Percentiles rank a stretch among this genome's conserved stretches.
Evolutionary conservation across 2,797 vertebrate species (phyloP).

Genomic region (Microhierax caerulescens): DNA sequence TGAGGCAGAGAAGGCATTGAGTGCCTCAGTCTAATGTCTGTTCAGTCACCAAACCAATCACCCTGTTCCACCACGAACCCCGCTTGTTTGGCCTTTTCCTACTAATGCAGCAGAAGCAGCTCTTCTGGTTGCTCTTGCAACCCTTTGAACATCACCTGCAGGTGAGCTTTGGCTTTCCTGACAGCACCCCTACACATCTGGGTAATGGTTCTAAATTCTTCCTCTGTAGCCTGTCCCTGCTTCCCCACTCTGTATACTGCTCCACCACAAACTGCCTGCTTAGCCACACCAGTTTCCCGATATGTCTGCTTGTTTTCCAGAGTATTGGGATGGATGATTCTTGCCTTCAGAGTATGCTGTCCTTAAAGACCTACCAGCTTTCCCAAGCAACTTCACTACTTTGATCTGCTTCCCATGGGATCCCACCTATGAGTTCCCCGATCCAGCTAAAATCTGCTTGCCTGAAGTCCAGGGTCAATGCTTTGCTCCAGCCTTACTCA

Average conservation of each 20-base stretch:
- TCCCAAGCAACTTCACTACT: not conserved
- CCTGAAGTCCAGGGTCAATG: not conserved
- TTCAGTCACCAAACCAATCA: not conserved
- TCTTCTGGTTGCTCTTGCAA: not conserved
- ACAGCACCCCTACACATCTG: not conserved
- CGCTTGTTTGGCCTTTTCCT: not conserved
- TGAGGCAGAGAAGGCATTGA: not conserved
- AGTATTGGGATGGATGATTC: not conserved
- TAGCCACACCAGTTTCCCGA: not conserved
- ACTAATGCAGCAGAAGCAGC: not conserved
- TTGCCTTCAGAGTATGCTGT: not conserved
- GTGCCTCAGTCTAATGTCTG: not conserved
- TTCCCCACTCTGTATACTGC: not conserved
- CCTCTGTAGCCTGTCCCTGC: not conserved
- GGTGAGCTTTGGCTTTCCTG: not conserved
- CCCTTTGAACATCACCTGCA: not conserved
- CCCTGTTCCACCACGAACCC: accelerated
- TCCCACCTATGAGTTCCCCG: accelerated
- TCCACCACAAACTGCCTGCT: not conserved
- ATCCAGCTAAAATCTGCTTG: not conserved
- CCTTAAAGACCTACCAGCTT: not conserved
- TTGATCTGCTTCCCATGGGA: not conserved
- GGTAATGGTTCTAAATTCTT: not conserved
- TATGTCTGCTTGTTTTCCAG: not conserved
- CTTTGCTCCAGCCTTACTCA: not conserved